Evolutionary conservation across 2,113 vertebrate genomes (phyloP), one percentile per base, ranked within the genome.

Genomic region (Nematolebias whitei): DNA sequence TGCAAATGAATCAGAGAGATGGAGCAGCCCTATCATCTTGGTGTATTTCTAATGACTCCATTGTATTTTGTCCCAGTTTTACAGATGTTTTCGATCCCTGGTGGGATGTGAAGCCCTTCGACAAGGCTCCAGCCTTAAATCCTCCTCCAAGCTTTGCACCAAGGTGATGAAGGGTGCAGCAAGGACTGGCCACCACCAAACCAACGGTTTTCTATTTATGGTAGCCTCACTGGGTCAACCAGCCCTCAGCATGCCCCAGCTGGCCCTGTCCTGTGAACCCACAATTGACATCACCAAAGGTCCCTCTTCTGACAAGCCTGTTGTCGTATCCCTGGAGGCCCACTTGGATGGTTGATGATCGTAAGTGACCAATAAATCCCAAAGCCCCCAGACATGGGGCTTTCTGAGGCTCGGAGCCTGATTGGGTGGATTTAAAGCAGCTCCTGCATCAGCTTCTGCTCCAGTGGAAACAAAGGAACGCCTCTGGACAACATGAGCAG

Each of bases 41-140:
- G 32, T 5, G 24, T 35, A 57, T 68, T 65, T 68, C 24, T 78
- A 45, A 85, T 71, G 53, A 41, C 11, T 16, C 53, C 11, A 45
- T 59, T 83, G 12, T 71, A 12, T 78, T 44, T 68, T 76, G 76
- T 52, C 63, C 63, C 72, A 94, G 94, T 95, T 95, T 86, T 92
- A 93, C 89, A 94, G 93, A 78, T 94, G 93, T 72, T 94, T 95
- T 74, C 79, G 85, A 63, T 87, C 71, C 0, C 73, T 95, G 48
- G 57, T 94, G 14, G 76, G 43, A n/a, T 94, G 93, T 51, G 68
- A 83, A n/a, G 32, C 79, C 43, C 60, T 69, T 1, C 80, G 81
- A 0, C 1, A 15, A 23, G 77, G 72, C 32, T 91, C 90, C 72
- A 92, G 82, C 74, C 0, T 74, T 4, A 93, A 75, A 81, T 89